Evolutionary conservation across 1,140 invertebrate genomes (phyloP), one percentile per base, ranked within the genome.

Genomic region (Charaxes varanes): DNA sequence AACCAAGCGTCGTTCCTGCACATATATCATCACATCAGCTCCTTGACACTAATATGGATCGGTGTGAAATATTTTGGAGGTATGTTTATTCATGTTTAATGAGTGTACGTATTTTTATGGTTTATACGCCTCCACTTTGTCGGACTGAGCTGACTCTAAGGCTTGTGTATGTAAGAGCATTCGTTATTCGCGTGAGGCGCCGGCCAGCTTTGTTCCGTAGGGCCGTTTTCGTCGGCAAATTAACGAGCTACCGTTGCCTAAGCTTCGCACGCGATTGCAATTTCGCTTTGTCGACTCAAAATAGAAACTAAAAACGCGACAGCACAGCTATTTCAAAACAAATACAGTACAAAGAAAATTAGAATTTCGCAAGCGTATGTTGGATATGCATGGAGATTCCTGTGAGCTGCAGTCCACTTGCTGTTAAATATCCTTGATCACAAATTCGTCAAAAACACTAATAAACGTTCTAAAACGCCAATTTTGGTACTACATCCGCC

Each of bases 1-100:
- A 88, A 87, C 19, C 92, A 93, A 74, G 86, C 90, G 6, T 89
- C 90, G 2, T 91, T 90, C 54, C 79, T 93, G 13, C 92, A 93
- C 53, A 69, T 93, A 14, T 92, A 93, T 58, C 91, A 92, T 80
- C 92, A 93, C 52, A 78, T 86, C 33, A 88, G 87, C 21, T 90
- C 91, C 18, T 77, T 89, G 34, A 46, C 84, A 8, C 76, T 92
- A 4, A 87, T 90, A 59, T 95, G 92, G 91, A 86, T 90, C 12
- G 90, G 85, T 2, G 85, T 88, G 18, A 93, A 90, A 78, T 90
- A 86, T 59, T 76, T 87, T 26, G 87, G 87, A 79, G 89, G 89
- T 90, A 92, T 16, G 38, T 18, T 13, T 18, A 26, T 6, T 5
- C 5, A 7, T 26, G 1, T 26, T 10, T 1, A 10, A 11, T 15